Evolutionary conservation across 2,797 vertebrate genomes (phyloP).

Genomic region (Myripristis jacobus): DNA sequence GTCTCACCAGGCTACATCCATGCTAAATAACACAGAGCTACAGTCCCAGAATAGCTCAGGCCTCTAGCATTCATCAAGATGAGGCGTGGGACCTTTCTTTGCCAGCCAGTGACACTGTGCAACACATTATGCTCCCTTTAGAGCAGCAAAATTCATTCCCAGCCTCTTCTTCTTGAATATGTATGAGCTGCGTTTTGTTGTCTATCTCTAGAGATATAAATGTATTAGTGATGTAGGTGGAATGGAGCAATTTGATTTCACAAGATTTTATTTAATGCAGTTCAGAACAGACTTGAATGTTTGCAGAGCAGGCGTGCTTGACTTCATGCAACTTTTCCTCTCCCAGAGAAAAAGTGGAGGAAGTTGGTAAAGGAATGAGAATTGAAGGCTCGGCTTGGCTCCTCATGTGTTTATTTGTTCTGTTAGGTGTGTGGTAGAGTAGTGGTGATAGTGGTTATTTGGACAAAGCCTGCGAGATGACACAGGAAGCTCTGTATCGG

Average conservation of each 20-base stretch:
- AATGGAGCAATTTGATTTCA: constrained; percentile 8
- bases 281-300: neutral
- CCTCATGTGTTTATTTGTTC: constrained; percentile 34
- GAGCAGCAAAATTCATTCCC: neutral
- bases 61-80: constrained; percentile 17
- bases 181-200: constrained; percentile 4
- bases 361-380: neutral
- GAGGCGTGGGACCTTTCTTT: constrained; percentile 34
- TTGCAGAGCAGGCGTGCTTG: neutral
- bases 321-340: constrained; percentile 42
- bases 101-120: constrained; percentile 38
- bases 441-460: no score
- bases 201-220: neutral
- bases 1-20: constrained; percentile 41
- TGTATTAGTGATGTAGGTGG: neutral
- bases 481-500: no score
- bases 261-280: constrained; percentile 12
- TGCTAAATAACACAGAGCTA: constrained; percentile 41
- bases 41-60: constrained; percentile 47
- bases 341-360: constrained; percentile 19
- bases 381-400: no score
- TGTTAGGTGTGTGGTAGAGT: constrained; percentile 5
- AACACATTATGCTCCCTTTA: constrained; percentile 16
- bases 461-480: no score
- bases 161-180: constrained; percentile 1